These are phyloP conservation scores for Peromyscus nudipes DNA, from an alignment of 2,797 vertebrate genomes.

Conservation along the genomic window DNA sequence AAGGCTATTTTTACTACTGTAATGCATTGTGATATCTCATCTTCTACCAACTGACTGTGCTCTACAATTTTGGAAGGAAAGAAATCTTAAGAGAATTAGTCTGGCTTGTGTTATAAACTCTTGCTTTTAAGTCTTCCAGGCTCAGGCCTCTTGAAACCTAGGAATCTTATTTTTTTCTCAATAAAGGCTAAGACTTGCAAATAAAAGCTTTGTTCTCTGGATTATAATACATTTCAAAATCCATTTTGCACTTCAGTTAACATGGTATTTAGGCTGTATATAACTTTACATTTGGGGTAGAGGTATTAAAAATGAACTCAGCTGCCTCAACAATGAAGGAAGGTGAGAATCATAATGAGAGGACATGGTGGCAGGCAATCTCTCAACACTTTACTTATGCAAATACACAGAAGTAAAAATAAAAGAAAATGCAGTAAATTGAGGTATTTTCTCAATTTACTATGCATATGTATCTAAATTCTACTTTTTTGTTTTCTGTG, in stretches of 20 bases:
- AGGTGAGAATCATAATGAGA: background rate
- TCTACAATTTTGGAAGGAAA: background rate
- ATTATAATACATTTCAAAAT: constrained; percentile 55
- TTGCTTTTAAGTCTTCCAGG: constrained; percentile 25
- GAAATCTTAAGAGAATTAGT: constrained; percentile 18
- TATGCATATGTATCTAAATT: background rate
- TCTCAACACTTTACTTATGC: constrained; percentile 25
- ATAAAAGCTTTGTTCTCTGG: constrained; percentile 49
- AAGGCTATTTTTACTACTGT: background rate
- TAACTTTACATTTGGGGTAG: background rate
- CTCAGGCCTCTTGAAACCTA: constrained; percentile 32
- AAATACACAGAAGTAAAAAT: constrained; percentile 22
- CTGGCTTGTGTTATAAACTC: constrained; percentile 14
- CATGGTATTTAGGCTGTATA: background rate
- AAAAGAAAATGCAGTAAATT: constrained; percentile 16
- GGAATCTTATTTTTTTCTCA: constrained; percentile 4
- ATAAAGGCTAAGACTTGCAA: background rate
- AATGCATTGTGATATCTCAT: background rate
- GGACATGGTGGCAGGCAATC: background rate
- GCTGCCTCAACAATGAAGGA: background rate
- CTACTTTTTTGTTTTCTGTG: constrained; percentile 10
- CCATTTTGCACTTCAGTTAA: constrained; percentile 47
- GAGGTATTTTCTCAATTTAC: background rate
- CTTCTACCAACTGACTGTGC: background rate
- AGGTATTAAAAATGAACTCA: constrained; percentile 14